These are phyloP conservation scores for Bostrychus sinensis DNA, from an alignment of 2,113 vertebrate species.

Conservation along the genomic window DNA sequence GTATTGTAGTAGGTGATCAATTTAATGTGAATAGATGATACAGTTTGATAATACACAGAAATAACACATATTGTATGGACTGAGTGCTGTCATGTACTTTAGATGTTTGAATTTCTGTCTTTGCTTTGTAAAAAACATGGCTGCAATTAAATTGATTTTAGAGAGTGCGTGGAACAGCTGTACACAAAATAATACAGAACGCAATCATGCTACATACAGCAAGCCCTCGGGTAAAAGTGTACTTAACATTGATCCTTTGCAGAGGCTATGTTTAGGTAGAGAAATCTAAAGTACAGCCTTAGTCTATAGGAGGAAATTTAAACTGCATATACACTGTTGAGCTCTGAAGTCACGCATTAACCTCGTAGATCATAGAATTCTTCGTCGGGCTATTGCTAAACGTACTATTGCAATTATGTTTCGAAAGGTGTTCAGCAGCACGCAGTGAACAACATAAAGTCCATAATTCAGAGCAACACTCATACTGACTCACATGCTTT, in stretches of 20 bases:
- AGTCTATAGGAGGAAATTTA: too few relatives aligned
- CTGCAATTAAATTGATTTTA: constrained; percentile 42
- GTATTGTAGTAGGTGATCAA: not conserved
- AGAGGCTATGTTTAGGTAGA: not conserved
- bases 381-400: too few relatives aligned
- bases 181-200: constrained; percentile 13
- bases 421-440: too few relatives aligned
- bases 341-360: too few relatives aligned
- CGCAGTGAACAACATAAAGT: too few relatives aligned
- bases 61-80: too few relatives aligned
- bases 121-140: constrained; percentile 42
- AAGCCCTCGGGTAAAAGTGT: constrained; percentile 29
- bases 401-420: too few relatives aligned
- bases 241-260: not conserved
- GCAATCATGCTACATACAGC: constrained; percentile 18
- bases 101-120: constrained; percentile 29
- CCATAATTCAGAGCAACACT: too few relatives aligned
- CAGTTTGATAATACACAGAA: not conserved
- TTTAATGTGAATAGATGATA: not conserved
- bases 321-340: too few relatives aligned
- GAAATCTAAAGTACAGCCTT: not conserved
- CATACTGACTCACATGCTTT: too few relatives aligned
- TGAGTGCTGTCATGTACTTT: constrained; percentile 1
- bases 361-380: too few relatives aligned
- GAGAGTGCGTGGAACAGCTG: constrained; percentile 15